Percentiles rank a stretch among this genome's conserved stretches.
phyloP scores from a whole-genome alignment of 1,140 invertebrate species.

The Chrysomallon squamiferum region DNA sequence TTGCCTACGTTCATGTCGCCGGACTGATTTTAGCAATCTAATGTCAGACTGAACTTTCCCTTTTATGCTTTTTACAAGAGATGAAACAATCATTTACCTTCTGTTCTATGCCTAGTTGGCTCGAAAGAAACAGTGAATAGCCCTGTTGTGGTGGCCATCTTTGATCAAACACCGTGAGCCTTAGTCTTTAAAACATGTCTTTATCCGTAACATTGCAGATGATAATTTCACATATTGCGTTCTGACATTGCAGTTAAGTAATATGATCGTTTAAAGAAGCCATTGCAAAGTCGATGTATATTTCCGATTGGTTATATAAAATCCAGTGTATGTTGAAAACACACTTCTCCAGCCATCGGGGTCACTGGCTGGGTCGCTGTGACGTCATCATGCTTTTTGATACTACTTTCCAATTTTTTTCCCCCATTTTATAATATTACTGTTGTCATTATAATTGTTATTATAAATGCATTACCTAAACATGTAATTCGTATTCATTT shows the following conservation, averaged over 20 bases:
- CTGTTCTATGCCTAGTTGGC: constrained; percentile 4
- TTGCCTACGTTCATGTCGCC: too few relatives aligned
- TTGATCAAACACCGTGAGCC: constrained; percentile 34
- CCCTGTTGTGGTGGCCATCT: constrained; percentile 40
- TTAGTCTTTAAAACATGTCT: background rate
- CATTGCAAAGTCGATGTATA: background rate
- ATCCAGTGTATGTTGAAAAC: constrained; percentile 15
- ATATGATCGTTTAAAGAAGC: constrained; percentile 2
- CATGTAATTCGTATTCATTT: too few relatives aligned
- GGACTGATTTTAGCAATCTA: too few relatives aligned
- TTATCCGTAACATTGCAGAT: constrained; percentile 1
- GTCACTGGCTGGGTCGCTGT: constrained; percentile 35
- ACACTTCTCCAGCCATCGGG: constrained; percentile 37
- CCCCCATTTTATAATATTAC: too few relatives aligned
- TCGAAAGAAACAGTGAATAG: constrained; percentile 38
- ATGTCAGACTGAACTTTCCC: too few relatives aligned
- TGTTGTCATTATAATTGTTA: too few relatives aligned
- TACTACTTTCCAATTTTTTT: constrained; percentile 2
- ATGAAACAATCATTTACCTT: background rate
- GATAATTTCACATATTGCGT: constrained; percentile 1
- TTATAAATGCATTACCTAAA: too few relatives aligned
- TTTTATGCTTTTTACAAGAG: too few relatives aligned
- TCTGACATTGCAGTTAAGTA: constrained; percentile 1
- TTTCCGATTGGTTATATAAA: background rate
- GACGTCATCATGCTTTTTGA: constrained; percentile 26